Percentiles rank a stretch among this genome's conserved stretches.
phyloP scores from a whole-genome alignment of 53 echinoderm and acorn worm species.

The Henricia sp. region DNA sequence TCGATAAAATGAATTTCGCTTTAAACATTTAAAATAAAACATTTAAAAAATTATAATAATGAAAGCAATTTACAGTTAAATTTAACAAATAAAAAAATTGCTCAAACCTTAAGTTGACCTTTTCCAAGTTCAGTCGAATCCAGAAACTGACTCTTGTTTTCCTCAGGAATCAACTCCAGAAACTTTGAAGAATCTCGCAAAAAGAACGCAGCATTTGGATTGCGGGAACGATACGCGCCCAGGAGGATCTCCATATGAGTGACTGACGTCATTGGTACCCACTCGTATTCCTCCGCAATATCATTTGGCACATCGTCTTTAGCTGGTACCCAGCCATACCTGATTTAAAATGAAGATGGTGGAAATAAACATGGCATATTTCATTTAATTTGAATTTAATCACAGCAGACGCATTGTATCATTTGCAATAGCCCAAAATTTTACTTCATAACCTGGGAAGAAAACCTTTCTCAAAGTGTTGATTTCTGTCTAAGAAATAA shows the following conservation, averaged over 20 bases:
- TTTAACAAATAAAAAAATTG: neutral
- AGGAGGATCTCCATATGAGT: constrained; percentile 95
- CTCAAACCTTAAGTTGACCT: constrained; percentile 75
- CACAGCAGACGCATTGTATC: no score
- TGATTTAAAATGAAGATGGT: constrained; percentile 16
- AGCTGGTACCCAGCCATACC: constrained; percentile 95
- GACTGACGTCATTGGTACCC: constrained; percentile 86
- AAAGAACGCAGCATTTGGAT: constrained; percentile 85
- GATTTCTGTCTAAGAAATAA: no score
- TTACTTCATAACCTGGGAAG: no score
- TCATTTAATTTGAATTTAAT: no score
- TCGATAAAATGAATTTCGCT: constrained; percentile 24
- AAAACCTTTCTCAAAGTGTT: no score
- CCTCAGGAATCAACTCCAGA: constrained; percentile 62
- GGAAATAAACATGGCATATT: no score
- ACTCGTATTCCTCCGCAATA: constrained; percentile 74
- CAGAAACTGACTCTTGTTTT: constrained; percentile 60
- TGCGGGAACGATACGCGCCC: constrained; percentile 72
- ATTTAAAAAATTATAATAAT: neutral
- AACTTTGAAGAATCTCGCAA: constrained; percentile 69
- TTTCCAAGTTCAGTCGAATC: constrained; percentile 75
- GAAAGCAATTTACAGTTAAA: no score
- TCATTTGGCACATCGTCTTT: constrained; percentile 76
- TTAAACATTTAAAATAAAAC: neutral
- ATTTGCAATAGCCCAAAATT: no score